Percentiles rank a stretch among this genome's conserved stretches.
phyloP scores from a whole-genome alignment of 2,113 vertebrate species.

The Trogon surrucura region DNA sequence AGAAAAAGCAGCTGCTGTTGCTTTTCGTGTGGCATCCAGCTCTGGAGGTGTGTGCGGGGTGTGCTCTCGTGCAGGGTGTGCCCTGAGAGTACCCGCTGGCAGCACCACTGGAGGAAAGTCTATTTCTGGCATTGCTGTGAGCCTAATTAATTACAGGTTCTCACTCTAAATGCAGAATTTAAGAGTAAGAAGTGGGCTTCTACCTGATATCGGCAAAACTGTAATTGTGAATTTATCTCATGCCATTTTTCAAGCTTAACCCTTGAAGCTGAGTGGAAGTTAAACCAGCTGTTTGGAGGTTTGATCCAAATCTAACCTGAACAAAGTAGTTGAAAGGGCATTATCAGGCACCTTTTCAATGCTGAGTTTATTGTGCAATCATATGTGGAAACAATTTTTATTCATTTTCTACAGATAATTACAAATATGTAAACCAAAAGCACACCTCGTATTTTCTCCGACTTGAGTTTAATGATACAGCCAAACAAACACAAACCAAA shows the following conservation, averaged over 20 bases:
- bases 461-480: not conserved
- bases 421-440: not conserved
- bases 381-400: not conserved
- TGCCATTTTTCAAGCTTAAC: not conserved
- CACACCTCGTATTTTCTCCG: not conserved
- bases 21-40: not conserved
- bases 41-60: rapidly evolving
- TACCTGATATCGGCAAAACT: not conserved
- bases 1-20: not conserved
- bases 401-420: not conserved
- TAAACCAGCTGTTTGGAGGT: not conserved
- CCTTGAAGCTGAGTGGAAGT: not conserved
- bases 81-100: not conserved
- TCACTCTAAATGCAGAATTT: not conserved
- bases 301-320: not conserved
- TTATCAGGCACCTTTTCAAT: not conserved
- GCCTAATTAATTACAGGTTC: not conserved
- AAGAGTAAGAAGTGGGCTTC: not conserved
- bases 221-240: not conserved
- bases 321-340: not conserved
- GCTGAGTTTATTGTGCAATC: not conserved
- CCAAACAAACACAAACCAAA: not conserved
- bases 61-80: rapidly evolving
- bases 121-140: not conserved
- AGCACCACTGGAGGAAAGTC: not conserved